These are phyloP conservation scores for Drosophila punjabiensis DNA, from an alignment of 1,140 invertebrate species.

Conservation along the genomic window DNA sequence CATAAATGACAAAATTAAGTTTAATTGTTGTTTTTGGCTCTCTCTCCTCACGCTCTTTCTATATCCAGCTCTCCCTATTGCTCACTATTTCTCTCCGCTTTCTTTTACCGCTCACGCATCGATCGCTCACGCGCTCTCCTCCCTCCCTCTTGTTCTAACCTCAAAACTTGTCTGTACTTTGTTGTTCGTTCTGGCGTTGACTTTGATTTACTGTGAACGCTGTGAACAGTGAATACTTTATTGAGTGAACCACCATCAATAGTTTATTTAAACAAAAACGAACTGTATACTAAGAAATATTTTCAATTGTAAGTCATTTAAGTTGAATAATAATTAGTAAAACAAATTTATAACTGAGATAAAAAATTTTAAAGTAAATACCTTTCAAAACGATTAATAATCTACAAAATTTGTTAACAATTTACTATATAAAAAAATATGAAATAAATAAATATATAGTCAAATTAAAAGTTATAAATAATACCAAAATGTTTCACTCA, in stretches of 20 bases:
- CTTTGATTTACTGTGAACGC: slow-evolving; percentile 58
- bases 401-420: not conserved
- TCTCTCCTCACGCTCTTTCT: not conserved
- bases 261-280: not conserved
- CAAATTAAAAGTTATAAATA: no score
- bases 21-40: slow-evolving; percentile 50
- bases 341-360: not conserved
- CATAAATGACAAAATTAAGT: slow-evolving; percentile 57
- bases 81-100: slow-evolving; percentile 29
- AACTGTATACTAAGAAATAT: not conserved
- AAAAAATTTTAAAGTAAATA: not conserved
- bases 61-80: slow-evolving; percentile 7
- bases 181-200: slow-evolving; percentile 40
- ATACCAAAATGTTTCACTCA: no score
- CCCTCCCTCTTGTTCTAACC: slow-evolving; percentile 50
- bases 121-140: slow-evolving; percentile 37
- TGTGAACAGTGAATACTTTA: not conserved
- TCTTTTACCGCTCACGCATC: slow-evolving; percentile 52
- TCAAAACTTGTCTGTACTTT: slow-evolving; percentile 49
- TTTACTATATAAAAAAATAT: not conserved
- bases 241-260: no score
- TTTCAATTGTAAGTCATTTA: not conserved
- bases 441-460: no score
- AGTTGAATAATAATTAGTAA: no score
- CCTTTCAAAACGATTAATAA: not conserved